Evolutionary conservation across 1,140 invertebrate genomes (phyloP).

Genomic region (Sinonovacula constricta): DNA sequence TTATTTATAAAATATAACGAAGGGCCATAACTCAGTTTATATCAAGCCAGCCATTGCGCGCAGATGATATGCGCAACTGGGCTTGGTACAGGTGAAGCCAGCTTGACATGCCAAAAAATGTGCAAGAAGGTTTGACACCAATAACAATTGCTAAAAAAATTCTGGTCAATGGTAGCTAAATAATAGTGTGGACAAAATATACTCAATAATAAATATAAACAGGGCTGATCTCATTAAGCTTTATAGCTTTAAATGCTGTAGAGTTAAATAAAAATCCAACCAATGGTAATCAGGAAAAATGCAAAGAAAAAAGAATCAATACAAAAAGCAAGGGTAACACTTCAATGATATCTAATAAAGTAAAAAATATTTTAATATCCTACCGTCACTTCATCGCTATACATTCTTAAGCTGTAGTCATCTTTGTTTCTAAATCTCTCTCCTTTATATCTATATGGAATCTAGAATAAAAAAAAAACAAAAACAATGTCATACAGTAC

Average conservation of each 20-base stretch:
- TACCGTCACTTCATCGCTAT: constrained; percentile 78
- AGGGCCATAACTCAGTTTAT: too few species aligned
- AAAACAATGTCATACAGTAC: not conserved
- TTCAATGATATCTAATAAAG: not conserved
- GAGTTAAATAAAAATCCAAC: too few species aligned
- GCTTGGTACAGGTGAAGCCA: too few species aligned
- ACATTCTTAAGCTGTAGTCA: constrained; percentile 79
- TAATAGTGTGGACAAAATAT: not conserved
- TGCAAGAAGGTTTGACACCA: too few species aligned
- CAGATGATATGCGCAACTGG: too few species aligned
- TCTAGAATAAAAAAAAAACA: constrained; percentile 55
- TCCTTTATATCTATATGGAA: constrained; percentile 68
- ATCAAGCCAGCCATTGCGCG: too few species aligned
- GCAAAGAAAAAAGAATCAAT: not conserved
- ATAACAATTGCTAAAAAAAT: not conserved
- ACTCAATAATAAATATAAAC: too few species aligned
- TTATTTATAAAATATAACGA: too few species aligned
- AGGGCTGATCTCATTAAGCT: too few species aligned
- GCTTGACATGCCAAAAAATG: too few species aligned
- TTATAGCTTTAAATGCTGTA: too few species aligned
- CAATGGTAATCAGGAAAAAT: not conserved
- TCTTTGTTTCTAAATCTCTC: constrained; percentile 75
- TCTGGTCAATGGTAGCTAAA: not conserved
- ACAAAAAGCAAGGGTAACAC: not conserved
- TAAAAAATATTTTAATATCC: constrained; percentile 11